These are phyloP conservation scores for Lutjanus argentimaculatus DNA, from an alignment of 2,797 vertebrate genomes.

Conservation along the genomic window DNA sequence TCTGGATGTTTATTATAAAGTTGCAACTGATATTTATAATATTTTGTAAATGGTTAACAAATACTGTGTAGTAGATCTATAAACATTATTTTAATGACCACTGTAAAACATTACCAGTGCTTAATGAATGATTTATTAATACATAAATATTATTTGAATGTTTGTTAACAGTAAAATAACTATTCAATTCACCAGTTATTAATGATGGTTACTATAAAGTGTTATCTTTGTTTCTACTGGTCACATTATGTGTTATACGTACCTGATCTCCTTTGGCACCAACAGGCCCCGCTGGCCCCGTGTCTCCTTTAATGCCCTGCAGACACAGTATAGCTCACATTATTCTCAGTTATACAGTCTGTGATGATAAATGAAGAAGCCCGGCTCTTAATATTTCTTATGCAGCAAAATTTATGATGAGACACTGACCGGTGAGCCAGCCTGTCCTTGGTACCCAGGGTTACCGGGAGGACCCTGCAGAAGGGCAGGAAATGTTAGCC, in stretches of 20 bases:
- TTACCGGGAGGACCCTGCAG: conserved; percentile 92
- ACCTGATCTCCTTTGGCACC: conserved; percentile 95
- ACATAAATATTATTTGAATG: too few species aligned
- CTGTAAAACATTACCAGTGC: too few species aligned
- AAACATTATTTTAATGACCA: too few species aligned
- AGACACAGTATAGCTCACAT: conserved; percentile 33
- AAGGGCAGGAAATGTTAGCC: conserved; percentile 43
- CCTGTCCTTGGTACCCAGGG: conserved; percentile 89
- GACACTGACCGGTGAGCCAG: conserved; percentile 88
- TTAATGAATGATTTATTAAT: too few species aligned
- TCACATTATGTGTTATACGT: conserved; percentile 4
- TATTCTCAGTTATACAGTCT: conserved; percentile 18
- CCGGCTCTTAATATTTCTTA: conserved; percentile 6
- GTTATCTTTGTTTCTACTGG: background rate
- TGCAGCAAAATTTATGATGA: conserved; percentile 26
- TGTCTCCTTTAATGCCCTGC: conserved; percentile 94
- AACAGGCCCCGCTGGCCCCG: conserved; percentile 84
- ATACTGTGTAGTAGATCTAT: too few species aligned
- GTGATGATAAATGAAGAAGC: conserved; percentile 28
- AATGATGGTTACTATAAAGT: too few species aligned
- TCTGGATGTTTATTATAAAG: too few species aligned
- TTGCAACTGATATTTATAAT: too few species aligned
- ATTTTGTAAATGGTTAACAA: too few species aligned
- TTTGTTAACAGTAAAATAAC: too few species aligned
- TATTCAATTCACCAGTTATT: too few species aligned